Evolutionary conservation across 2,888 invertebrate genomes (phyloP), one percentile per base, ranked within the genome.

Genomic region (Silvanus unidentatus): DNA sequence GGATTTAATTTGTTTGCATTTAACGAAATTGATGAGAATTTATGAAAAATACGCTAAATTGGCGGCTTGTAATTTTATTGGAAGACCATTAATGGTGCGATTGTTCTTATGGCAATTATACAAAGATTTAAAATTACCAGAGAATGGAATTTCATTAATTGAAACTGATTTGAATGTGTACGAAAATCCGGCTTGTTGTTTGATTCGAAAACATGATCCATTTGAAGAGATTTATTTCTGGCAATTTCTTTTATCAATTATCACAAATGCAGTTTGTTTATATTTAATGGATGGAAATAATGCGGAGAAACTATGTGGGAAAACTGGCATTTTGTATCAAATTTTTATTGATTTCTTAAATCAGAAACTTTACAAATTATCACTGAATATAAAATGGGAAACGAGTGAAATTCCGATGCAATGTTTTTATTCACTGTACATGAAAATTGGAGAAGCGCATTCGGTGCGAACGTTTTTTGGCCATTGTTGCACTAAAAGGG

Each of bases 141-240:
- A 72, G 22, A 74, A 72, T 54, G 73, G 73, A 2, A 45, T 64
- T 16, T 75, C 76, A 11, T 64, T 81, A 2, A 69, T 74, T 2
- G 73, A 79, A 41, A 73, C 76, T 2, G 80, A 81, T 61, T 60
- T 64, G 36, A 64, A 75, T 47, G 71, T 77, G 52, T 69, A 74
- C 49, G 57, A 69, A 48, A 77, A 77, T 55, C 72, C 73, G 0
- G 68, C 70, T 40, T 75, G 75, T 70, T 65, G 76, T 1, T 62
- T 77, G 1, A 70, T 68, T 44, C 63, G 64, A 2, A 62, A 71
- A 1, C 77, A 79, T 54, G 58, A 75, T 56, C 81, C 81, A 0
- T 81, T 80, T 57, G 80, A 80, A 55, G 74, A 72, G 53, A 74
- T 81, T 55, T 77, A 78, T 61, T 78, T 77, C 57, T 81, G 80